Base-by-base conservation (phyloP, 2,888 invertebrate species). In the Eristalinus aeneus region DNA sequence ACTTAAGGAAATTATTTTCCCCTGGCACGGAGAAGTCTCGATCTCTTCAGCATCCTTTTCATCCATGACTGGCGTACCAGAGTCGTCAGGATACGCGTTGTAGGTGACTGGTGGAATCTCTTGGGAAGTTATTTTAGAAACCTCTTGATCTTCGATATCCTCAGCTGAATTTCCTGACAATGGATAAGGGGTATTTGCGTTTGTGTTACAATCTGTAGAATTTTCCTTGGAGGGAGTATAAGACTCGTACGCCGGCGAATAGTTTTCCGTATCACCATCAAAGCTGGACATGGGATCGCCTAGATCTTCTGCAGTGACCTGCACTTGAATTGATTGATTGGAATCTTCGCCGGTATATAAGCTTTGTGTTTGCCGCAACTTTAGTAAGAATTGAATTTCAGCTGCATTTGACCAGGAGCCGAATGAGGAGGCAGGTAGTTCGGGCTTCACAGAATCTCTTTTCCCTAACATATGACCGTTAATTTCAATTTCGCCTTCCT, bases 1-100 rank as follows among this genome's bases (percentile, higher is more conserved):
- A 73, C 80, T 80, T 1, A 80, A 8, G 1, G 75, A 85, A 22
- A 64, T 64, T 11, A 80, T 76, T 58, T 72, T 72, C 4, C 22
- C 6, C 10, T 60, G 69, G 10, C n/a, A 58, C 1, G 53, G 32
- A 12, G 84, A 65, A 1, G 80, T 63, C n/a, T 80, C 84, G 23
- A 72, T 9, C 0, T 80, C 80, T 27, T 67, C 58, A 0, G 16
- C 39, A 5, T 79, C 58, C 20, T 85, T 85, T 63, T 85, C 84
- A 8, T 85, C 84, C n/a, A 76, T 16, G 8, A 85, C 84, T 2
- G 84, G 84, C 1, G 84, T 85, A 9, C 72, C 80, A 31, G 67
- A 68, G 34, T 80, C 84, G 31, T 85, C 80, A 11, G 75, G 31
- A 23, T 80, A 76, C 16, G 61, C 32, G n/a, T 56, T 54, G 23